Evolutionary conservation across 1,140 invertebrate genomes (phyloP), one percentile per base, ranked within the genome.

Genomic region (Battus philenor): DNA sequence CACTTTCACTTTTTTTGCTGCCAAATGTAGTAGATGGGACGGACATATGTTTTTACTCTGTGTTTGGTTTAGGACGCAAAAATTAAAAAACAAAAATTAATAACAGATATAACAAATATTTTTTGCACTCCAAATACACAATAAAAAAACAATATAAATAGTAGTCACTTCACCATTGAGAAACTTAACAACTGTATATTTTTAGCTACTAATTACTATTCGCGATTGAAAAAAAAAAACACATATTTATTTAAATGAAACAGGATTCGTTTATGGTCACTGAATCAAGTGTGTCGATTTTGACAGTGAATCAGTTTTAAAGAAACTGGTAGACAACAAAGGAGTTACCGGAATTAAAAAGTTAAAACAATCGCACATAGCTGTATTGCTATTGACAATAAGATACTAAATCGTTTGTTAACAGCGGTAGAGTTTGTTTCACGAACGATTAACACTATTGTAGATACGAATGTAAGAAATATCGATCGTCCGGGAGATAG

Each of bases 281-380:
- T 66, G 61, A 61, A 73, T 69, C 60, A 53, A 72, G 68, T 68
- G 74, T 75, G 69, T 78, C 63, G 58, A 69, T 68, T 76, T 70
- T 76, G 72, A 79, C 75, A 73, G 68, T 67, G 60, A 73, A 77
- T 79, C 75, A 77, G 77, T 73, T 73, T 64, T 60, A 66, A 73
- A 71, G 58, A 50, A 44, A 54, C 52, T 52, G 49, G 43, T 48
- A 26, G 47, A 39, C 39, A 57, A 45, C 33, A 44, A 36, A 16
- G 7, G 16, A 10, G 16, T 41, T 41, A 27, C 38, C 13, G 13
- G 12, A 20, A 27, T 26, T 8, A 26, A 29, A 41, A 9, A n/a
- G 24, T 1, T 10, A 10, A n/a, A 41, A 16, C n/a, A 16, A 11
- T 6, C 7, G 18, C 12, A 10, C 1, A 20, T 36, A 36, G 9